These are phyloP conservation scores for Helicolenus hilgendorfi DNA, from an alignment of 2,797 vertebrate species.

Conservation along the genomic window DNA sequence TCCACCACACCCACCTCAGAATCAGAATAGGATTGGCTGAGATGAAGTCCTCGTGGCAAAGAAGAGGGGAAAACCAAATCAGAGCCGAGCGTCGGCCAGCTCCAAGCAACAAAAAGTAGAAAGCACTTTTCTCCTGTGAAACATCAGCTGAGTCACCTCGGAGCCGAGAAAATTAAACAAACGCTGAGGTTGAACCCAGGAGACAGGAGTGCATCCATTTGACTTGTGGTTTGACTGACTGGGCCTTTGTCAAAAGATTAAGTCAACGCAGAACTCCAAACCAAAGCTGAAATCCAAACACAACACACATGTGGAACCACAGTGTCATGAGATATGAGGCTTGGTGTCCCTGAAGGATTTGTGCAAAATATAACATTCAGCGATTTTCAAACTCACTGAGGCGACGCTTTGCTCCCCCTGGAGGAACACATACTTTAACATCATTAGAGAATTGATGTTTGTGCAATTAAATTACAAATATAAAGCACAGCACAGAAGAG, in stretches of 20 bases:
- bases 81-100: background rate
- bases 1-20: slow-evolving; percentile 52
- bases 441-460: background rate
- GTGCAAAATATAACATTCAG: background rate
- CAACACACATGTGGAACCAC: slow-evolving; percentile 1
- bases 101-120: slow-evolving; percentile 15
- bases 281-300: slow-evolving; percentile 7
- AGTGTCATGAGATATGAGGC: slow-evolving; percentile 15
- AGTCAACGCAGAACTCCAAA: background rate
- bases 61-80: slow-evolving; percentile 41
- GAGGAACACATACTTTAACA: background rate
- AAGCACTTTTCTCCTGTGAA: slow-evolving; percentile 19
- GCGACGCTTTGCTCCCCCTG: background rate
- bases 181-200: slow-evolving; percentile 38
- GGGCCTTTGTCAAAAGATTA: slow-evolving; percentile 11
- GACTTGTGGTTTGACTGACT: slow-evolving; percentile 29
- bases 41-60: slow-evolving; percentile 32
- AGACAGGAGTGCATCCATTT: slow-evolving; percentile 26
- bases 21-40: slow-evolving; percentile 22
- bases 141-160: slow-evolving; percentile 47
- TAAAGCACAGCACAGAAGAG: background rate
- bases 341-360: background rate
- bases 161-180: slow-evolving; percentile 17
- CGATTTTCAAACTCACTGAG: background rate
- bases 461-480: background rate